Conservation (phyloP, 1,140 invertebrate genomes). For the Micrasema longulum region DNA sequence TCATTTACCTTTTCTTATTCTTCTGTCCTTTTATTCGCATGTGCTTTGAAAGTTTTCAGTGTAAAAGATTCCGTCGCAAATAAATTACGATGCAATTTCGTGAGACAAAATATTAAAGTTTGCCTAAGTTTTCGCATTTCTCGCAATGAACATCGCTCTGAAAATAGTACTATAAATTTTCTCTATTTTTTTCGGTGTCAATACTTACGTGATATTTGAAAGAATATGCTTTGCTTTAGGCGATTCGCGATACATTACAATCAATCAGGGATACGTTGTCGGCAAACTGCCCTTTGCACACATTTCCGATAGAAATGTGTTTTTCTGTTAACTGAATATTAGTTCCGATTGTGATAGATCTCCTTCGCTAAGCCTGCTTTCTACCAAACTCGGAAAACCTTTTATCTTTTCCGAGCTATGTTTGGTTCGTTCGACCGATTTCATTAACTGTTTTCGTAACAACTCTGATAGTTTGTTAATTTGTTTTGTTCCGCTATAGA, state of each 20-base stretch:
- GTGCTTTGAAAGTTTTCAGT: neutral
- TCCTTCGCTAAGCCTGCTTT: neutral
- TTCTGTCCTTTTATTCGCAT: slow-evolving; percentile 6
- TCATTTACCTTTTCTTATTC: slow-evolving; percentile 16
- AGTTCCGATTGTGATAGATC: slow-evolving; percentile 5
- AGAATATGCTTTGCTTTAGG: neutral
- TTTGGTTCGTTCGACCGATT: no score
- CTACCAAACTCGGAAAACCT: neutral
- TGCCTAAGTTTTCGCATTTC: no score
- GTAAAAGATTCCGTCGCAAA: no score
- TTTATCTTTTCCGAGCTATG: neutral
- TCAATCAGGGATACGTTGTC: slow-evolving; percentile 12
- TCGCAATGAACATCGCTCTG: no score
- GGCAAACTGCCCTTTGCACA: neutral
- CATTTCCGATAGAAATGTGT: slow-evolving; percentile 3
- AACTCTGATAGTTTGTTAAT: slow-evolving; percentile 1
- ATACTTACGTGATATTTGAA: neutral
- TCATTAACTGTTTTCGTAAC: no score
- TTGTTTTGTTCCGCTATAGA: neutral
- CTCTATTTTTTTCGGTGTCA: no score
- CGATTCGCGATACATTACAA: slow-evolving; percentile 14
- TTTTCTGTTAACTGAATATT: slow-evolving; percentile 24
- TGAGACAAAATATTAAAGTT: no score
- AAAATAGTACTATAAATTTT: no score
- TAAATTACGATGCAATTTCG: no score